Percentiles rank a stretch among this genome's conserved stretches.
phyloP scores from a whole-genome alignment of 2,797 vertebrate species.

The Acanthis flammea region DNA sequence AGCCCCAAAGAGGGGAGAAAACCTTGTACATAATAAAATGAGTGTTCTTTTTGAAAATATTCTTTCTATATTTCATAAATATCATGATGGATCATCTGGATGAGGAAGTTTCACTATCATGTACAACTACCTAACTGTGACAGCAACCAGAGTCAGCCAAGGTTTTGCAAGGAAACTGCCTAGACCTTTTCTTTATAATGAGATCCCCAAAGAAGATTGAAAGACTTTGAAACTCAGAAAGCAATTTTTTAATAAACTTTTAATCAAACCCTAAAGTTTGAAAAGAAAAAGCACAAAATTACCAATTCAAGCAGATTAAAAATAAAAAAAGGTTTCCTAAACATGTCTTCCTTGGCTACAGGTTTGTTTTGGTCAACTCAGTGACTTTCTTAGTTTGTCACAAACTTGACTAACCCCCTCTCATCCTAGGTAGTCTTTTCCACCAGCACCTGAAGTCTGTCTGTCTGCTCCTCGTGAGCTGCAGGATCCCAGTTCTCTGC shows the following conservation, averaged over 20 bases:
- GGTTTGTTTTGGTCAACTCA: not conserved
- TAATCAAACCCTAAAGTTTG: not conserved
- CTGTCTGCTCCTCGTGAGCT: not conserved
- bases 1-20: not conserved
- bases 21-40: not conserved
- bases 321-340: not conserved
- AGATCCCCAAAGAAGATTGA: slow-evolving; percentile 15
- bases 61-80: not conserved
- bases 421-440: not conserved
- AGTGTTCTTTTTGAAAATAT: not conserved
- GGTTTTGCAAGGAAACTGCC: not conserved
- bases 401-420: not conserved
- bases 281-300: not conserved
- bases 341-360: not conserved
- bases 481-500: not conserved
- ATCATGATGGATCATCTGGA: not conserved
- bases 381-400: not conserved
- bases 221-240: not conserved
- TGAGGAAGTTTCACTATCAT: not conserved
- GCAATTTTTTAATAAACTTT: not conserved
- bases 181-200: slow-evolving; percentile 23
- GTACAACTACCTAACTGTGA: not conserved
- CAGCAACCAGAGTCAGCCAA: not conserved
- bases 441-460: not conserved
- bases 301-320: not conserved